Evolutionary conservation across 2,888 invertebrate species (phyloP), one percentile per base, ranked within the genome.

Genomic region (Lacanobia wlatinum): DNA sequence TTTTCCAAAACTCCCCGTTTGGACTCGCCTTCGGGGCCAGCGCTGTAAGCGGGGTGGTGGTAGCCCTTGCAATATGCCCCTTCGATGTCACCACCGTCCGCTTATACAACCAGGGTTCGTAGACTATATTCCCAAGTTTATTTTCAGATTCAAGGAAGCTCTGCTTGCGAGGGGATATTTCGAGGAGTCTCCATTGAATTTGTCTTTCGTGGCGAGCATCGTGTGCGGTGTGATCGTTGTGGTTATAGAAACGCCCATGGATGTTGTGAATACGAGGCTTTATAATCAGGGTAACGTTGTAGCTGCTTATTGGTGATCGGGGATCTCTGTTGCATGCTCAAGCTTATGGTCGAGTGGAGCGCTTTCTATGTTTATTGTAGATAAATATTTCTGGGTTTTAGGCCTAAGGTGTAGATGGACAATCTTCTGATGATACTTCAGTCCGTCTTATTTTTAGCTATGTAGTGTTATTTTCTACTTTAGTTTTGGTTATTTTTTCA

Each of bases 71-170:
- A 77, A 98, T 98, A 97, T 98, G 98, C 71, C 99, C 99, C 0
- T 98, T 99, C 89, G 99, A 99, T 92, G 98, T 98, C 48, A 96
- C 98, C 82, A 97, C 98, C 60, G 98, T 98, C n/a, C 96, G 99
- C 82, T 96, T 99, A 75, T 99, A 98, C 90, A 99, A 99, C 94
- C 98, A 99, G 97, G 98, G 98, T 97, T 96, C 92, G 91, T 89
- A 86, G 59, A 64, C 56, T 66, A 67, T 23, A 66, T 76, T 60
- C 67, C 55, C 14, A 76, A 76, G 72, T 80, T 80, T 86, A 50
- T 78, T 94, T 94, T 48, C 95, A 96, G 96, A 89, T 87, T 92
- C 84, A 96, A 95, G 90, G 88, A 91, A 80, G 79, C 82, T 72
- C 89, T 96, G 75, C 81, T 88, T 74, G 80, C 84, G 50, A 86